Base-by-base conservation (phyloP, 2,797 vertebrate species). In the Mastacembelus armatus region DNA sequence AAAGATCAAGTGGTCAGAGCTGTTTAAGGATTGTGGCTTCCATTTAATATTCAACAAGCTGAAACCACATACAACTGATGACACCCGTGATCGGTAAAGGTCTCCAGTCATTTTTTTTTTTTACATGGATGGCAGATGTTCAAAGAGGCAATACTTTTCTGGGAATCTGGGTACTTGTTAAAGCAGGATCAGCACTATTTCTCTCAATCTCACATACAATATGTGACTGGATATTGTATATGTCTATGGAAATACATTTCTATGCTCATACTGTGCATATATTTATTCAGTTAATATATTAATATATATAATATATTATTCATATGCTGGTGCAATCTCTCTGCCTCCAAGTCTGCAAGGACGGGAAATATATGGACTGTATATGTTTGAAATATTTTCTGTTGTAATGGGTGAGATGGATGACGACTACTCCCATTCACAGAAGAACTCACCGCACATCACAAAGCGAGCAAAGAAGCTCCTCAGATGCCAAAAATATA, bases 131-230 rank as follows among this genome's bases (percentile, higher is more conserved):
- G 29, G 60, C 19, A 30, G 26, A 10, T 16, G 38, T 29, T 55
- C 9, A 38, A n/a, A 16, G 45, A 29, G 14, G 12, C 29, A 21
- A 19, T 45, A 21, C 12, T 12, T 21, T 4, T 36, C n/a, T n/a
- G n/a, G n/a, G 38, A 51, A 22, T 54, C 15, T 62, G n/a, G 22
- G 30, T 21, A n/a, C 32, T 42, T 15, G 60, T 19, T 35, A 22
- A 10, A 12, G 19, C 10, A 42, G 47, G 35, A 49, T 62, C 10
- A 40, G 18, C 24, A 27, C 16, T 29, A 9, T 5, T 36, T 22
- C 59, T 18, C 24, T 50, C 9, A 22, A 18, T 40, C 18, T 7
- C n/a, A 14, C 52, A 40, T 3, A 27, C 44, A 11, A 14, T 48
- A 16, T 49, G n/a, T 16, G 6, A 15, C 2, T 26, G 16, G 4